Evolutionary conservation across 1,140 invertebrate genomes (phyloP).

Genomic region (Spodoptera frugiperda): DNA sequence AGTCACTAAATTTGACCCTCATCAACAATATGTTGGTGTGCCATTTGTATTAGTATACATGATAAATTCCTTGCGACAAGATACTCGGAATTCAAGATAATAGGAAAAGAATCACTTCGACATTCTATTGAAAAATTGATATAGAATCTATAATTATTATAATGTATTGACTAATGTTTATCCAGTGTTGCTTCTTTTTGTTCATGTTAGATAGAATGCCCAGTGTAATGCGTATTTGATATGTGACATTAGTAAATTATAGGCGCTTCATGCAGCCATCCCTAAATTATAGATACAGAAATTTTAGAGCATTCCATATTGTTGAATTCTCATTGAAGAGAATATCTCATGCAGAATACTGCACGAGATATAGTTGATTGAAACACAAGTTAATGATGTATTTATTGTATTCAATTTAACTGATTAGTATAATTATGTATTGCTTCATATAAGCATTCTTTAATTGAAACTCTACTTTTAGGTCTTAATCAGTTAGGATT

Average conservation of each 20-base stretch:
- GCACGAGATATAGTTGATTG: constrained; percentile 57
- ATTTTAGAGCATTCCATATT: constrained; percentile 76
- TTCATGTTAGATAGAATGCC: constrained; percentile 53
- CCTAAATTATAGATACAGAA: constrained; percentile 59
- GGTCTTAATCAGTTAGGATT: constrained; percentile 45
- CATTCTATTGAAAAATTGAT: constrained; percentile 31
- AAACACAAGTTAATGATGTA: constrained; percentile 56
- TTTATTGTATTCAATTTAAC: constrained; percentile 62
- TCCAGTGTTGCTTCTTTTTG: constrained; percentile 55
- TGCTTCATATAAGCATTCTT: constrained; percentile 61
- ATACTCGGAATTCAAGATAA: constrained; percentile 20
- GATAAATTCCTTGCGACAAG: constrained; percentile 12
- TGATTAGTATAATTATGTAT: constrained; percentile 63
- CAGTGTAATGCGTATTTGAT: constrained; percentile 65
- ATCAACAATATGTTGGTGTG: constrained; percentile 30
- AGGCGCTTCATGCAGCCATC: constrained; percentile 52
- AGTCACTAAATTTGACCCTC: constrained; percentile 28
- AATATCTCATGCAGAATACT: constrained; percentile 37
- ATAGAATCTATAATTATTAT: constrained; percentile 41
- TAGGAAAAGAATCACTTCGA: constrained; percentile 17
- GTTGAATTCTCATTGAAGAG: constrained; percentile 60
- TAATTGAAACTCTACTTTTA: constrained; percentile 50
- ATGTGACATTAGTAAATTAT: constrained; percentile 66
- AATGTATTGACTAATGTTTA: constrained; percentile 50
- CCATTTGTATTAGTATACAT: constrained; percentile 21